Conservation (phyloP, 2,113 vertebrate genomes). For the Tetrax tetrax region DNA sequence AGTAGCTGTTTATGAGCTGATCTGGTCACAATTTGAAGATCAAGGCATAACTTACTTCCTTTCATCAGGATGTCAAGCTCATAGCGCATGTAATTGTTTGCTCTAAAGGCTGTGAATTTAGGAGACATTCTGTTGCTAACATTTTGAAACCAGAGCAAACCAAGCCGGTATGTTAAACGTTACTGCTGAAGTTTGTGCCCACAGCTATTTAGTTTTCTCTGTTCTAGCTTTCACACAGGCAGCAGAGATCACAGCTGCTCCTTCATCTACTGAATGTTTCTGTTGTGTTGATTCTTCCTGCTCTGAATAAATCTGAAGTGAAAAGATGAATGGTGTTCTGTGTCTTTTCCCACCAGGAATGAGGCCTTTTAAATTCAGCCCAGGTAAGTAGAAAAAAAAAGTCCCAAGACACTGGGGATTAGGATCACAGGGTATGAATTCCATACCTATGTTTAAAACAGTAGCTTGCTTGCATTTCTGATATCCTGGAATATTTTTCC, state of each 20-base stretch:
- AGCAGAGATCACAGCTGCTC: background rate
- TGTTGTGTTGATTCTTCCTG: background rate
- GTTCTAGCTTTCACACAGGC: background rate
- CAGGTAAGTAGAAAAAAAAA: background rate
- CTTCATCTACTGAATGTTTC: background rate
- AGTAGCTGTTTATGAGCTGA: slow-evolving; percentile 15
- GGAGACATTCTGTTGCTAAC: background rate
- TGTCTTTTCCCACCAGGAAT: background rate
- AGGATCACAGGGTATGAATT: background rate
- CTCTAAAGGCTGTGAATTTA: background rate
- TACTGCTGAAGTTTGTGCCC: background rate
- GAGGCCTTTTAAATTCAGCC: background rate
- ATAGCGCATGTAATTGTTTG: background rate
- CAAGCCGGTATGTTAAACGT: background rate
- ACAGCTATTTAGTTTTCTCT: slow-evolving; percentile 3
- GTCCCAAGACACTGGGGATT: background rate
- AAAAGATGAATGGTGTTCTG: background rate
- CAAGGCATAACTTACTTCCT: slow-evolving; percentile 19
- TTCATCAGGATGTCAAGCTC: background rate
- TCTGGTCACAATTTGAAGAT: slow-evolving; percentile 30
- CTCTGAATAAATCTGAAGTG: background rate
- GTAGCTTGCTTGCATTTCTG: background rate
- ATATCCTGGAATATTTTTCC: background rate
- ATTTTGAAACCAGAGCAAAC: background rate
- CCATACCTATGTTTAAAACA: background rate